Conservation (phyloP, 2,797 vertebrate genomes). For the Anguilla anguilla region DNA sequence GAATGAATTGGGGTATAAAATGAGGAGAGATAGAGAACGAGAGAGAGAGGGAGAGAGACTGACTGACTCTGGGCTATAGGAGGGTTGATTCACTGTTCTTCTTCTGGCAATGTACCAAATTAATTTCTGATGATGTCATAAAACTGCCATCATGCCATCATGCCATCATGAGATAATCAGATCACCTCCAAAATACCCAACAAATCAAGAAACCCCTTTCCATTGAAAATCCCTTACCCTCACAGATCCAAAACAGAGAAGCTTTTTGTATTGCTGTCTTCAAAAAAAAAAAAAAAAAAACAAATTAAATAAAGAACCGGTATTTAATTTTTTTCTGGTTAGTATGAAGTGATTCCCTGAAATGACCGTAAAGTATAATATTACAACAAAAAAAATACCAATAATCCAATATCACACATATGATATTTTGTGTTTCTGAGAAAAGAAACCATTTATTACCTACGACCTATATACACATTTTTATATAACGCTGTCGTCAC, state of each 20-base stretch:
- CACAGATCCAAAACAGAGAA: not conserved
- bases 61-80: not conserved
- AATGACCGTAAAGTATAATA: not conserved
- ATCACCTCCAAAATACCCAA: not conserved
- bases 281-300: not conserved
- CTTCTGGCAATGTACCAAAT: not conserved
- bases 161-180: not conserved
- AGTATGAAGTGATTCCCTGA: not conserved
- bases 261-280: not conserved
- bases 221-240: not conserved
- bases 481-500: slow-evolving; percentile 64
- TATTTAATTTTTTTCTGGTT: not conserved
- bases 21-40: not conserved
- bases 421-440: slow-evolving; percentile 40
- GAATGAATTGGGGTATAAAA: not conserved
- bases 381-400: not conserved
- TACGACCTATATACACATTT: slow-evolving; percentile 68
- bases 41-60: too few relatives aligned
- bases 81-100: not conserved
- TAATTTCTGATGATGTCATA: not conserved
- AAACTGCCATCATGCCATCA: not conserved
- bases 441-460: slow-evolving; percentile 60
- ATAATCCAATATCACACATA: slow-evolving; percentile 9
- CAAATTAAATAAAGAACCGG: not conserved
- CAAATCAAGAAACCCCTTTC: not conserved